A percentile compares a stretch with the other conserved stretches of the same genome.
These are phyloP conservation scores for Anguilla pacifica DNA, from an alignment of 2,797 vertebrate genomes.

Conservation along the genomic window DNA sequence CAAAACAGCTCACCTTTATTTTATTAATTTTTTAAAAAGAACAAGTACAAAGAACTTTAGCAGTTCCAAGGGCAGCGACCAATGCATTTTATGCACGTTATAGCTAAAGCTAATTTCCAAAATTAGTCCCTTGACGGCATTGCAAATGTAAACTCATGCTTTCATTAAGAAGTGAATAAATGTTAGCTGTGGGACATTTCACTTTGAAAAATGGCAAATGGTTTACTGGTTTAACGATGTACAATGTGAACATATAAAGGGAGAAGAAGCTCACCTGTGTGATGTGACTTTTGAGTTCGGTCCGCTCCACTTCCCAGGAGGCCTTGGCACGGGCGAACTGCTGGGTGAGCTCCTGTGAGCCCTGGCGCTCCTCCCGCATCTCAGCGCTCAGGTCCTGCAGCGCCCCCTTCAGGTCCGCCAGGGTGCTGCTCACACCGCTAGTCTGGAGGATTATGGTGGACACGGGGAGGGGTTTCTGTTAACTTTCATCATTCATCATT, in stretches of 20 bases:
- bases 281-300: slow-evolving; percentile 86
- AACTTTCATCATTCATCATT: not conserved
- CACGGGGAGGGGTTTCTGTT: not conserved
- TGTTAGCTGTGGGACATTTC: not conserved
- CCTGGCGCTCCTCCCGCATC: slow-evolving; percentile 85
- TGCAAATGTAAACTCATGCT: not conserved
- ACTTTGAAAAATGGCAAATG: not conserved
- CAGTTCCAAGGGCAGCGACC: too few species aligned
- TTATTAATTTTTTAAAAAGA: too few species aligned
- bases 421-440: slow-evolving; percentile 82
- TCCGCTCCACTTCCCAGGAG: slow-evolving; percentile 92
- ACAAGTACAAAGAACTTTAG: too few species aligned
- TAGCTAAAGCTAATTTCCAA: too few species aligned
- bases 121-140: too few species aligned
- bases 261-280: slow-evolving; percentile 75
- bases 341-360: slow-evolving; percentile 91
- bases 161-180: not conserved
- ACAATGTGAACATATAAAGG: not conserved
- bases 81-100: too few species aligned
- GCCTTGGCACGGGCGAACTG: slow-evolving; percentile 97
- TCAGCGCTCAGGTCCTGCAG: slow-evolving; percentile 91
- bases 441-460: slow-evolving; percentile 64
- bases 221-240: not conserved
- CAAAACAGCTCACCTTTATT: not conserved
- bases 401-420: slow-evolving; percentile 88